Percentiles rank a stretch among this genome's conserved stretches.
phyloP scores from a whole-genome alignment of 2,113 vertebrate species.

The Chauna torquata region DNA sequence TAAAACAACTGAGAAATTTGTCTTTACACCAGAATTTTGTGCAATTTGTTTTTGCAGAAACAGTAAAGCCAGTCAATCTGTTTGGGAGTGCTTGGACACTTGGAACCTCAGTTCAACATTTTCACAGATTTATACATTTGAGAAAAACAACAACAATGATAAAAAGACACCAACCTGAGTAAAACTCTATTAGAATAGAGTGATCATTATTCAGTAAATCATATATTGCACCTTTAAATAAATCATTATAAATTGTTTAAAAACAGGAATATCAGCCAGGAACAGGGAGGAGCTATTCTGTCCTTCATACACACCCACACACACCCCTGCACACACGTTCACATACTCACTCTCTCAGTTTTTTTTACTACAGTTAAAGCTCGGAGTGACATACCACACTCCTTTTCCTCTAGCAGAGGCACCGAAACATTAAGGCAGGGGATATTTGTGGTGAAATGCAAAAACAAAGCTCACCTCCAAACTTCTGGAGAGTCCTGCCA shows the following conservation, averaged over 20 bases:
- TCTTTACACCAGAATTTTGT: constrained; percentile 70
- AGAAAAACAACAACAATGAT: constrained; percentile 58
- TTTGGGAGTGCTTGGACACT: constrained; percentile 57
- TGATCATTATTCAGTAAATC: constrained; percentile 77
- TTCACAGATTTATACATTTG: constrained; percentile 71
- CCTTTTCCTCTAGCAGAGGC: constrained; percentile 51
- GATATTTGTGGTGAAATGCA: background rate
- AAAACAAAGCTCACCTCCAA: constrained; percentile 39
- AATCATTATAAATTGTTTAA: constrained; percentile 75
- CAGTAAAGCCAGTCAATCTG: constrained; percentile 69
- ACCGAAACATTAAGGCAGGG: constrained; percentile 56
- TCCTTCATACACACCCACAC: constrained; percentile 10
- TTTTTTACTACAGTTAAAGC: constrained; percentile 63
- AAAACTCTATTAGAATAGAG: constrained; percentile 79
- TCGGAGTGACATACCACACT: constrained; percentile 42
- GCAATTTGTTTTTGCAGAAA: constrained; percentile 60
- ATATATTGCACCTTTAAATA: constrained; percentile 86
- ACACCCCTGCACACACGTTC: background rate
- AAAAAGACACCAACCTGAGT: constrained; percentile 81
- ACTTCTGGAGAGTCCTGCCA: constrained; percentile 54
- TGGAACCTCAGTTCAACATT: constrained; percentile 53
- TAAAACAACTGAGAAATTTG: constrained; percentile 58
- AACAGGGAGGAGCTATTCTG: constrained; percentile 30
- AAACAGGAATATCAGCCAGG: constrained; percentile 32
- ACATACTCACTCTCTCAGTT: constrained; percentile 17